A percentile compares a stretch with the other conserved stretches of the same genome.
phyloP scores from a whole-genome alignment of 2,888 invertebrate genomes.

The Lissocephala sabroskyi region DNA sequence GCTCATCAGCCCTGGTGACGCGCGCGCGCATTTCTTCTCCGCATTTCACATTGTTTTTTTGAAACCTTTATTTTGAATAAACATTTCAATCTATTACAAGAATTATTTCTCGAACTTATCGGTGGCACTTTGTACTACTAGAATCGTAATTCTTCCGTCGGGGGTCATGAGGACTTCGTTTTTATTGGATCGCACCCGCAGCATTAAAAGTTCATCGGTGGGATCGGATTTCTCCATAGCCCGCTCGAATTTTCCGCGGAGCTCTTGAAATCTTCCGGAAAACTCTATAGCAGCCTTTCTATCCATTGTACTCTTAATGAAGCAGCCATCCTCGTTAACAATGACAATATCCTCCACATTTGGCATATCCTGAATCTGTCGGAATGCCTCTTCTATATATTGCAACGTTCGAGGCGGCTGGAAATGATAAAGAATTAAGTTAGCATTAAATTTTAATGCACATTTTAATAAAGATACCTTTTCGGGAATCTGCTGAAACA shows the following conservation, averaged over 20 bases:
- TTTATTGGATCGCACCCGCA: conserved; percentile 62
- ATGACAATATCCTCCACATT: conserved; percentile 65
- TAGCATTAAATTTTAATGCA: neutral
- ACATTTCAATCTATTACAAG: neutral
- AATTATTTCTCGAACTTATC: conserved; percentile 46
- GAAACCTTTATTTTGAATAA: too few species aligned
- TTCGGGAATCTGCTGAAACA: conserved; percentile 28
- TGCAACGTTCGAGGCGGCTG: conserved; percentile 48
- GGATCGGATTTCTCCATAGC: conserved; percentile 61
- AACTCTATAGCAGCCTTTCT: conserved; percentile 49
- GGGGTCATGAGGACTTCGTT: conserved; percentile 67
- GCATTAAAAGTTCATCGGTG: conserved; percentile 58
- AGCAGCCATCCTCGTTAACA: conserved; percentile 64
- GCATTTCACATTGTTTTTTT: too few species aligned
- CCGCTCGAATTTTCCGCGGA: conserved; percentile 60
- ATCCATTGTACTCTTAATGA: conserved; percentile 66
- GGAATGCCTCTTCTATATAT: conserved; percentile 67
- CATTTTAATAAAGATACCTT: conserved; percentile 21
- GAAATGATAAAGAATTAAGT: neutral
- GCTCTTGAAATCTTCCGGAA: conserved; percentile 62
- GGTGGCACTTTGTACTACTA: conserved; percentile 67
- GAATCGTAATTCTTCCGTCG: conserved; percentile 66
- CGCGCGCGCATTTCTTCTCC: too few species aligned
- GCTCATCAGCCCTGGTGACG: too few species aligned
- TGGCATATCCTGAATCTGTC: conserved; percentile 48